phyloP scores from a whole-genome alignment of 2,797 vertebrate genomes.

The Thripadectes ignobilis region DNA sequence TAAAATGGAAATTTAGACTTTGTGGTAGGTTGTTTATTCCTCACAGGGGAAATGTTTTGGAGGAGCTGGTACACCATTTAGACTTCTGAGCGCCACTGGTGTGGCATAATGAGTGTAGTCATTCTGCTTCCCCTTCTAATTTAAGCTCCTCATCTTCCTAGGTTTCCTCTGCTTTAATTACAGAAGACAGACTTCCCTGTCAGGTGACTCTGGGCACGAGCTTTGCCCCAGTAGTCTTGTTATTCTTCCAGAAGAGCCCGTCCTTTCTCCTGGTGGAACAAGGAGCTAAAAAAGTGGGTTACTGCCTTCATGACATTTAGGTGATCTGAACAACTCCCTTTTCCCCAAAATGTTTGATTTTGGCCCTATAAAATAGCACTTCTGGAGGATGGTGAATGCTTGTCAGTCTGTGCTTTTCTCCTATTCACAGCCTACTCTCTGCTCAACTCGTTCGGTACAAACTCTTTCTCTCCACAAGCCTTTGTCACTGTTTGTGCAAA shows the following conservation, averaged over 20 bases:
- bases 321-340: neutral
- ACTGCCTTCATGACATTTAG: neutral
- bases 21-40: constrained; percentile 8
- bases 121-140: neutral
- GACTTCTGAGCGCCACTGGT: neutral
- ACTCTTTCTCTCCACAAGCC: neutral
- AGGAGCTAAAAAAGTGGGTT: neutral
- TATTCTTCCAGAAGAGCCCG: neutral
- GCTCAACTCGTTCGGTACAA: neutral
- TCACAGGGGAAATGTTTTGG: neutral
- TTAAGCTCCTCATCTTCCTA: neutral
- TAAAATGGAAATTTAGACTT: constrained; percentile 24
- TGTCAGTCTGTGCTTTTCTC: neutral
- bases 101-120: neutral
- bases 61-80: neutral
- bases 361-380: neutral
- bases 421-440: constrained; percentile 6
- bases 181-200: neutral
- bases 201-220: neutral
- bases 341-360: neutral
- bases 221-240: neutral
- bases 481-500: constrained; percentile 27
- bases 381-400: neutral
- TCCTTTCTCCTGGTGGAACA: neutral
- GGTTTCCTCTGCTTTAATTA: neutral